Evolutionary conservation across 2,797 vertebrate genomes (phyloP).

Genomic region (Tauraco hartlaubi): DNA sequence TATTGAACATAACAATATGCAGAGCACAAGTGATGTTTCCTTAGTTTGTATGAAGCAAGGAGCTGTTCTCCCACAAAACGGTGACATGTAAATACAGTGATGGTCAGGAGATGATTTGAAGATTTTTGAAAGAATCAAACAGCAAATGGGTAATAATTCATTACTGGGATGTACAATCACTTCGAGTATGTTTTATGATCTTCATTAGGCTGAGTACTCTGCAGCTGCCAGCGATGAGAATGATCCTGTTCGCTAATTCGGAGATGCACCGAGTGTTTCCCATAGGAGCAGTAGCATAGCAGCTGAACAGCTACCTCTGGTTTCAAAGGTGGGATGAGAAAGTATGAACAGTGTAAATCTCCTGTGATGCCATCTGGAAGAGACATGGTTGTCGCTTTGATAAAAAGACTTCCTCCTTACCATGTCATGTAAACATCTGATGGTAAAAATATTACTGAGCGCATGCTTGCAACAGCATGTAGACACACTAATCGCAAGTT

Average conservation of each 20-base stretch:
- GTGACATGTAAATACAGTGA: accelerated
- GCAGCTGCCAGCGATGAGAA: neutral
- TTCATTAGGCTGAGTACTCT: neutral
- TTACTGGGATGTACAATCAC: neutral
- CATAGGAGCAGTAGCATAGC: accelerated
- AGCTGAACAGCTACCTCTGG: neutral
- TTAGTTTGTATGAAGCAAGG: neutral
- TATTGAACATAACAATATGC: neutral
- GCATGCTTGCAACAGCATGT: neutral
- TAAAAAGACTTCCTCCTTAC: neutral
- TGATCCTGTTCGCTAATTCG: neutral
- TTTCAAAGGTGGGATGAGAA: neutral
- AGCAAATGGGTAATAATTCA: neutral
- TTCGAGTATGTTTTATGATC: neutral
- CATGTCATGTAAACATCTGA: neutral
- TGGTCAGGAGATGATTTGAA: neutral
- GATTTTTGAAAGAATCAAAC: neutral
- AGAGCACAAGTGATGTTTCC: neutral
- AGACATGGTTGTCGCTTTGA: neutral
- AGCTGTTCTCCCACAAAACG: neutral
- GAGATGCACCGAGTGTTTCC: neutral
- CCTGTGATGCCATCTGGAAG: neutral
- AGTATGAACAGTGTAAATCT: neutral
- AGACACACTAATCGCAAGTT: neutral
- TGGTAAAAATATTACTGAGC: neutral